Evolutionary conservation across 2,113 vertebrate genomes (phyloP).

Genomic region (Camelus bactrianus): DNA sequence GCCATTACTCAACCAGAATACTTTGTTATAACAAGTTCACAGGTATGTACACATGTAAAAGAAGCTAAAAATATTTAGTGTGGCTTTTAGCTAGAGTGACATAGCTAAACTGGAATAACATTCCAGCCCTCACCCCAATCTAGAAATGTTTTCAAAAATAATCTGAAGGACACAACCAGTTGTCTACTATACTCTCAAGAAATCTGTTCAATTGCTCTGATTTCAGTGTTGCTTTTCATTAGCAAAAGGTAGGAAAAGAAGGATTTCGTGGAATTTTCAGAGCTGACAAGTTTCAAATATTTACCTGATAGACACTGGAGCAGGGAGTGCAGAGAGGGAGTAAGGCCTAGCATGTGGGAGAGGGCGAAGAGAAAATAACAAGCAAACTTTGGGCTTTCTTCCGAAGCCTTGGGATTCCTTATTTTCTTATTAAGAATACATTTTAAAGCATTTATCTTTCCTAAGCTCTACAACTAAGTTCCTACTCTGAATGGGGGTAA

Average conservation of each 20-base stretch:
- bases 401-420: neutral
- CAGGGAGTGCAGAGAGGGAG: neutral
- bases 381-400: neutral
- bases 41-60: neutral
- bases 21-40: neutral
- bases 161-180: conserved; percentile 9
- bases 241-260: conserved; percentile 22
- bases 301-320: neutral
- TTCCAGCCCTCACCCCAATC: conserved; percentile 28
- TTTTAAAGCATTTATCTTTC: conserved; percentile 57
- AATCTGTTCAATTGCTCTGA: conserved; percentile 40
- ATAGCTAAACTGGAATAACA: neutral
- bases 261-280: conserved; percentile 20
- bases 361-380: conserved; percentile 15
- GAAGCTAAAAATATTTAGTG: neutral
- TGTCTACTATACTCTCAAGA: conserved; percentile 1
- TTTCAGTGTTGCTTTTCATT: conserved; percentile 46
- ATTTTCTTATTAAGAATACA: conserved; percentile 66
- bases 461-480: conserved; percentile 58
- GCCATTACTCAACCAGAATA: neutral
- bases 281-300: conserved; percentile 47
- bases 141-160: conserved; percentile 66
- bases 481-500: conserved; percentile 42
- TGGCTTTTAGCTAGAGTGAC: neutral
- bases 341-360: neutral